phyloP scores from a whole-genome alignment of 2,888 invertebrate species.

The Drosophila crucigera region DNA sequence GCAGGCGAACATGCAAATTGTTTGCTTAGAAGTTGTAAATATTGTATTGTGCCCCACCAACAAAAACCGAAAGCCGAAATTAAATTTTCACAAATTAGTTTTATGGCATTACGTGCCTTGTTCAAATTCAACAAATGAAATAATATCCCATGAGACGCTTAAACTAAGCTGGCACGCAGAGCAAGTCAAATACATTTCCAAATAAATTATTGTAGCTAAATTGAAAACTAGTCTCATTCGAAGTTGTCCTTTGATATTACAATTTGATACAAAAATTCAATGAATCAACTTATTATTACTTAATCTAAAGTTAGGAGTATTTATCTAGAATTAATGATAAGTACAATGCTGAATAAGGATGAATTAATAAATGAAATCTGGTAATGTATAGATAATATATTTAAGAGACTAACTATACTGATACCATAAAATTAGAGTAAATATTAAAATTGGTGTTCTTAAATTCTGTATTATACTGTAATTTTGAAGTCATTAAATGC shows the following conservation, averaged over 20 bases:
- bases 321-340: neutral
- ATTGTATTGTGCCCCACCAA: slow-evolving; percentile 66
- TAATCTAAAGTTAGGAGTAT: neutral
- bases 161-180: slow-evolving; percentile 25
- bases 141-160: slow-evolving; percentile 21
- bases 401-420: neutral
- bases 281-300: neutral
- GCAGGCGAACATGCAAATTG: slow-evolving; percentile 63
- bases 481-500: neutral
- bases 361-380: neutral
- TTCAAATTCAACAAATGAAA: slow-evolving; percentile 38
- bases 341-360: neutral
- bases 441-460: neutral
- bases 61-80: slow-evolving; percentile 58
- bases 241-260: neutral
- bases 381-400: neutral
- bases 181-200: slow-evolving; percentile 6
- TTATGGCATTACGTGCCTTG: slow-evolving; percentile 59
- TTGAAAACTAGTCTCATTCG: slow-evolving; percentile 38
- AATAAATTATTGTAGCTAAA: slow-evolving; percentile 7
- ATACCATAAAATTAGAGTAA: neutral
- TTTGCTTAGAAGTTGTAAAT: slow-evolving; percentile 80
- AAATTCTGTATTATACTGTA: neutral
- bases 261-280: neutral
- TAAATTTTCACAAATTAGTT: slow-evolving; percentile 80